Base-by-base conservation (phyloP, 2,113 vertebrate species). In the Oryzias celebensis region DNA sequence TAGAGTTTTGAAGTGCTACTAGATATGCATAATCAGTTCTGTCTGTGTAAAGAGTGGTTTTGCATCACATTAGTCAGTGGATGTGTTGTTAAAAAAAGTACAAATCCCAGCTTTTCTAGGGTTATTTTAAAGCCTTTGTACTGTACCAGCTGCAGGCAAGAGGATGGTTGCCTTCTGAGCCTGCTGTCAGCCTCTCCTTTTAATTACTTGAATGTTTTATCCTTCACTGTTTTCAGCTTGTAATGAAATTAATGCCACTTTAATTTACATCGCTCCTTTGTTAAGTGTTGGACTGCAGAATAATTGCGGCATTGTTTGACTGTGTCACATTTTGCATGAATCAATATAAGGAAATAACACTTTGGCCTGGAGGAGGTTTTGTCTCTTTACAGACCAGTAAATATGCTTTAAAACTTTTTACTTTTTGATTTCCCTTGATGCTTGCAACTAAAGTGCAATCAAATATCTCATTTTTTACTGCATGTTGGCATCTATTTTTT, bases 191-290 rank as follows among this genome's bases (percentile, higher is more conserved):
- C 51, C 77, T 76, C 77, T 75, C 58, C 62, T 67, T 49, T 84
- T 55, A 82, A 78, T 83, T 69, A 82, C 67, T 75, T 67, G 55
- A 57, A 66, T 75, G 67, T 81, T 83, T 80, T 71, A 66, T 76
- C 72, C 65, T 57, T 58, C 61, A 45, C 71, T 41, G 72, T 72
- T 81, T 51, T 50, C 53, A 22, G 51, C 60, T 71, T 73, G 71
- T 85, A 81, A 87, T 81, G 73, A 85, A 88, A 86, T 85, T 66
- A 87, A 84, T 87, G 78, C 73, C 71, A 76, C 83, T 88, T 89
- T 87, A 83, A 89, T 90, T 86, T 84, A 68, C 65, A 80, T 84
- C 68, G 68, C 72, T 52, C 58, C 71, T 62, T 82, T 84, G 71
- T 84, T 77, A 79, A 63, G 62, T 63, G 73, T 61, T 7, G 5